Percentiles rank a stretch among this genome's conserved stretches.
These are phyloP conservation scores for Octodonta nipae DNA, from an alignment of 2,888 invertebrate genomes.

Conservation along the genomic window DNA sequence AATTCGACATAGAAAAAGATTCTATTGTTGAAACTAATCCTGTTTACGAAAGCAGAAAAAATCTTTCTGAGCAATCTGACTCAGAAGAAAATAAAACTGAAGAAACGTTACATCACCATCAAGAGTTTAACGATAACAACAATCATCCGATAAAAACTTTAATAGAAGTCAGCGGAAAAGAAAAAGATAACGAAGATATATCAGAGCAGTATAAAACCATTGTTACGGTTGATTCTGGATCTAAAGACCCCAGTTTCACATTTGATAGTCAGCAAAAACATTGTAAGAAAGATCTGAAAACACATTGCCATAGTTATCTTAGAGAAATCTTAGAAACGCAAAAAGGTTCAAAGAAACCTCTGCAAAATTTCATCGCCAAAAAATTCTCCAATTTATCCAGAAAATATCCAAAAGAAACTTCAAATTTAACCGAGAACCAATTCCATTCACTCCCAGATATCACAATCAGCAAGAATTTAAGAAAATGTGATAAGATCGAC, in stretches of 20 bases:
- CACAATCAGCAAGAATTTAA: constrained; percentile 53
- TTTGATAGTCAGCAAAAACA: neutral
- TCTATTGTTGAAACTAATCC: constrained; percentile 8
- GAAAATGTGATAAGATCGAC: constrained; percentile 59
- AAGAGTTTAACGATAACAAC: constrained; percentile 7
- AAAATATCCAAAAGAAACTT: constrained; percentile 22
- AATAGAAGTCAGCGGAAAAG: constrained; percentile 18
- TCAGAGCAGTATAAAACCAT: constrained; percentile 28
- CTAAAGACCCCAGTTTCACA: too few species aligned
- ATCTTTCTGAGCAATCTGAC: constrained; percentile 7
- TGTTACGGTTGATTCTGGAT: constrained; percentile 22
- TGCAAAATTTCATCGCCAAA: constrained; percentile 34
- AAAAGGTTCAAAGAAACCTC: constrained; percentile 32
- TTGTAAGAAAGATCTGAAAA: constrained; percentile 21
- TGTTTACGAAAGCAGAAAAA: constrained; percentile 9
- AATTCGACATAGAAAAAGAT: constrained; percentile 9
- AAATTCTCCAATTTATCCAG: constrained; percentile 29
- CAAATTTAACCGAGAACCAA: constrained; percentile 48
- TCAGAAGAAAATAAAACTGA: constrained; percentile 4
- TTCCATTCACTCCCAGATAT: constrained; percentile 60
- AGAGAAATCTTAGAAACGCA: constrained; percentile 33
- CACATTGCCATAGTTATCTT: constrained; percentile 34
- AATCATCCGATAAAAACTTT: constrained; percentile 15
- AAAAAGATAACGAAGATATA: constrained; percentile 15
- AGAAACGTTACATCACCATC: constrained; percentile 5